A percentile compares a stretch with the other conserved stretches of the same genome.
These are phyloP conservation scores for Aphrocallistes beatrix DNA, from an alignment of 37 sponge, comb jelly and placozoan genomes.

Conservation along the genomic window DNA sequence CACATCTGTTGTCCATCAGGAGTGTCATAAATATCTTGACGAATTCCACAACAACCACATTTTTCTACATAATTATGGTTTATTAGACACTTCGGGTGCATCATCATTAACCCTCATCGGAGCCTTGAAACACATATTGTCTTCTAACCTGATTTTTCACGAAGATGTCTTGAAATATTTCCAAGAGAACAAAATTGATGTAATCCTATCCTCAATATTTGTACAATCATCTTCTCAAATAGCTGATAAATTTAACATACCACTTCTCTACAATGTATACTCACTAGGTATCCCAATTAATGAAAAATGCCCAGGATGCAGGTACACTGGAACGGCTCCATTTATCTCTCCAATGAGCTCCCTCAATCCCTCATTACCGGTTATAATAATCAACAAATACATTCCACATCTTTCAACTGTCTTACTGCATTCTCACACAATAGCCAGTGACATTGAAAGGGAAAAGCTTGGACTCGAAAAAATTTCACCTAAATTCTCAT, in stretches of 20 bases:
- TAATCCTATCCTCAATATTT: not conserved
- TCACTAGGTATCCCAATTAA: not conserved
- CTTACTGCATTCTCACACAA: not conserved
- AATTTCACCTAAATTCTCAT: not conserved
- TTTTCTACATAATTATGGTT: not conserved
- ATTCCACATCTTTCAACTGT: not conserved
- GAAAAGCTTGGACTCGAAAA: not conserved
- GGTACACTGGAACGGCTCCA: not conserved
- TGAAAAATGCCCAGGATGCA: not conserved
- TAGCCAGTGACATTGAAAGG: not conserved
- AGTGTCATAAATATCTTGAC: not conserved
- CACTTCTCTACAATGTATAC: not conserved
- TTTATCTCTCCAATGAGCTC: not conserved
- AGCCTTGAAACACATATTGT: not conserved
- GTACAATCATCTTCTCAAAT: not conserved
- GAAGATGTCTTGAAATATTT: not conserved
- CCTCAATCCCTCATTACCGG: not conserved
- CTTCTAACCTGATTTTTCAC: not conserved
- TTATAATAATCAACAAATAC: not conserved
- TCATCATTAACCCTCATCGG: not conserved
- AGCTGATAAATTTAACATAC: not conserved
- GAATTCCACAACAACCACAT: not conserved
- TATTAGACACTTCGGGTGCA: not conserved
- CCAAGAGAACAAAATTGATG: not conserved
- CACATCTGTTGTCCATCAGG: not conserved